Conservation (phyloP, 2,888 invertebrate species). For the Falcaria lacertinaria region DNA sequence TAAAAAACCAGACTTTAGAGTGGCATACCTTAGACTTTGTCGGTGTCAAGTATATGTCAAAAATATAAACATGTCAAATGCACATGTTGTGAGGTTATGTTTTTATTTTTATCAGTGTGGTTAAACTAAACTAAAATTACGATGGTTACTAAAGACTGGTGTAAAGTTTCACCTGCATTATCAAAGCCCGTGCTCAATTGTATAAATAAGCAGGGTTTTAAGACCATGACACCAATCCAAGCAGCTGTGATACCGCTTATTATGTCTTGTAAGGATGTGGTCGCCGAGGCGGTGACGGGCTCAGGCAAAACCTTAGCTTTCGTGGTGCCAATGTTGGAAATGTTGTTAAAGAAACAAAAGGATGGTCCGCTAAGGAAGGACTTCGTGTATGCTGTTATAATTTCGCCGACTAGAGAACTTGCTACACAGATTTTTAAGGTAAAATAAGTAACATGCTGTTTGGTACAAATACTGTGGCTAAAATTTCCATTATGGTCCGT, state of each 20-base stretch:
- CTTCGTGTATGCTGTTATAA: slow-evolving; percentile 92
- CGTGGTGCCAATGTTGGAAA: slow-evolving; percentile 93
- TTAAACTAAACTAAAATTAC: slow-evolving; percentile 10
- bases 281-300: slow-evolving; percentile 98
- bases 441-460: slow-evolving; percentile 4
- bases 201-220: slow-evolving; percentile 73
- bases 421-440: slow-evolving; percentile 92
- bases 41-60: slow-evolving; percentile 14
- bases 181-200: slow-evolving; percentile 73
- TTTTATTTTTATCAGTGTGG: background rate
- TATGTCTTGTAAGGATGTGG: slow-evolving; percentile 95
- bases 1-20: too few relatives aligned
- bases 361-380: slow-evolving; percentile 83
- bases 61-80: slow-evolving; percentile 19
- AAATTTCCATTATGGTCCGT: too few relatives aligned
- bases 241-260: slow-evolving; percentile 94
- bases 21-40: too few relatives aligned
- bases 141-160: slow-evolving; percentile 71
- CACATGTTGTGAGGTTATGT: slow-evolving; percentile 13
- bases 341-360: slow-evolving; percentile 82
- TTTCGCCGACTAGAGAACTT: slow-evolving; percentile 97
- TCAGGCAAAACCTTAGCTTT: slow-evolving; percentile 99
- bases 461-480: too few relatives aligned
- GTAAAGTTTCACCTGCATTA: slow-evolving; percentile 58
- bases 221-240: slow-evolving; percentile 83